phyloP scores from a whole-genome alignment of 2,113 vertebrate genomes.

The Psettodes erumei region DNA sequence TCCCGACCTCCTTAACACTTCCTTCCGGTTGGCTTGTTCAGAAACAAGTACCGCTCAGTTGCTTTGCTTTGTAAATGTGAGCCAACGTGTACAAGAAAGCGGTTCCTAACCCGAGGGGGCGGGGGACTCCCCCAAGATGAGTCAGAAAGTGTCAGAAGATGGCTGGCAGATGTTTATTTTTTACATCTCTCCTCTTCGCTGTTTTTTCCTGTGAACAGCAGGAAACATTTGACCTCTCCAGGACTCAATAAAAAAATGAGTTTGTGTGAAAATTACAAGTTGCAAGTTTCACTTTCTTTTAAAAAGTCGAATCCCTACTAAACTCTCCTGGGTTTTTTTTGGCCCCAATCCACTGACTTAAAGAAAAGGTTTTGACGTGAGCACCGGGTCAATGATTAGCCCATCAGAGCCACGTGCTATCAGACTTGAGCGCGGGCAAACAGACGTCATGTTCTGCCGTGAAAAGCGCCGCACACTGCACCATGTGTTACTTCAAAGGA shows the following conservation, averaged over 20 bases:
- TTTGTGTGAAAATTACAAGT: no score
- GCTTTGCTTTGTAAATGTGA: conserved; percentile 5
- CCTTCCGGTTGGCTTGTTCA: no score
- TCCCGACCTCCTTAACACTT: no score
- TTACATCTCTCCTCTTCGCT: background rate
- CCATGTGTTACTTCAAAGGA: conserved; percentile 13
- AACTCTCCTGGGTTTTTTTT: background rate
- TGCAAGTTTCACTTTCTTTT: no score
- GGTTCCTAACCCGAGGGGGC: conserved; percentile 1
- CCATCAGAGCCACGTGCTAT: conserved; percentile 4
- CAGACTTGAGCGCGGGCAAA: background rate
- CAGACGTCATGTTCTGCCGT: conserved; percentile 6
- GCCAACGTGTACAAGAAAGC: background rate
- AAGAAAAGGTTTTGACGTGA: background rate
- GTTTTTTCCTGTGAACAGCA: background rate
- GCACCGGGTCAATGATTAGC: conserved; percentile 21
- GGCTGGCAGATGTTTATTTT: background rate
- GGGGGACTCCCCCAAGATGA: conserved; percentile 18
- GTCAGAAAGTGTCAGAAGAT: background rate
- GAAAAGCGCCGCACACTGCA: background rate
- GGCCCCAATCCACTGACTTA: background rate
- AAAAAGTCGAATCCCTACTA: background rate
- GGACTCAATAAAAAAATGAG: background rate
- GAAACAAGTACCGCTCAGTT: no score
- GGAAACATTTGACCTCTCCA: background rate